phyloP scores from a whole-genome alignment of 2,113 vertebrate genomes.

The Oryzias curvinotus region DNA sequence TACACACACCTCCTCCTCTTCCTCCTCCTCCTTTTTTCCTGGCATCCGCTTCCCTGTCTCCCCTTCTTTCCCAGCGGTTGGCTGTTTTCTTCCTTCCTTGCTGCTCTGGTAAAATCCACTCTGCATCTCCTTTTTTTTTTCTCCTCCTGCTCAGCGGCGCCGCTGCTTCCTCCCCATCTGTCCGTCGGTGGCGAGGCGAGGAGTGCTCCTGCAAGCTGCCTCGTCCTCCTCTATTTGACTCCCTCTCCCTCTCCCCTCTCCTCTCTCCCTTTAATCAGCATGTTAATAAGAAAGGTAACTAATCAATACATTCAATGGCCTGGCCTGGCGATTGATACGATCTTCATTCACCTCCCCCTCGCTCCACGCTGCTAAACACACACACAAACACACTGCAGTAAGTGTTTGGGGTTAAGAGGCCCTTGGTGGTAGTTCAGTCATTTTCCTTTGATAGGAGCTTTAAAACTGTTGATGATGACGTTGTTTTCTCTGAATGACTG shows the following conservation, averaged over 20 bases:
- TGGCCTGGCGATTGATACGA: conserved; percentile 82
- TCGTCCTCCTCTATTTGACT: conserved; percentile 51
- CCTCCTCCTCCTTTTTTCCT: conserved; percentile 47
- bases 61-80: conserved; percentile 52
- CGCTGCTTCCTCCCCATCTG: conserved; percentile 38
- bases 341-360: conserved; percentile 74
- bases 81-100: conserved; percentile 46
- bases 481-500: background rate
- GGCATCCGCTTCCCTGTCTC: conserved; percentile 50
- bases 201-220: conserved; percentile 53
- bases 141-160: conserved; percentile 17
- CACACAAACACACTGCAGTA: conserved; percentile 50
- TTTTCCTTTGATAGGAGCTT: conserved; percentile 28
- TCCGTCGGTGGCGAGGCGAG: conserved; percentile 41
- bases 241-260: conserved; percentile 63
- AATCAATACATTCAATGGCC: conserved; percentile 86
- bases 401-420: conserved; percentile 32
- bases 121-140: conserved; percentile 39
- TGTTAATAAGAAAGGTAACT: conserved; percentile 88
- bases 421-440: conserved; percentile 47
- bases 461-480: background rate
- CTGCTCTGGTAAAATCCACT: conserved; percentile 59
- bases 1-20: conserved; percentile 12
- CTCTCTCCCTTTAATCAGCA: conserved; percentile 83
- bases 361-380: conserved; percentile 58